A percentile compares a stretch with the other conserved stretches of the same genome.
Evolutionary conservation across 2,888 invertebrate genomes (phyloP).

Genomic region (Scaptomyza polygonia): DNA sequence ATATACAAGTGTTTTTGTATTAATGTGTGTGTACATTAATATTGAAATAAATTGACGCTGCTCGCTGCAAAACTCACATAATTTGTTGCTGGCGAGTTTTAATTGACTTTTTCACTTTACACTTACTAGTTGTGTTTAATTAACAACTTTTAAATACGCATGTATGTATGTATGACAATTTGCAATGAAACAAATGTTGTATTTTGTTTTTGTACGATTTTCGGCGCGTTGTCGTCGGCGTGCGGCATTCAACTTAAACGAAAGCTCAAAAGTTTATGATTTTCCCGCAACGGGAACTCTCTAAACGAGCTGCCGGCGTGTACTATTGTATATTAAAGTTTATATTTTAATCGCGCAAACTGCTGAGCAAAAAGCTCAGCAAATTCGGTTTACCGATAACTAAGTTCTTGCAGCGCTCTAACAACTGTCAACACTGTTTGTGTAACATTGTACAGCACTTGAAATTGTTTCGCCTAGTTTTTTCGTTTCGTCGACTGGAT

Average conservation of each 20-base stretch:
- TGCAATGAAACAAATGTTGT: constrained; percentile 9
- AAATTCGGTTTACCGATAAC: constrained; percentile 22
- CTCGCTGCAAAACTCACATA: constrained; percentile 51
- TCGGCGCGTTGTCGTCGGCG: constrained; percentile 34
- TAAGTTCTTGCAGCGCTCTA: constrained; percentile 1
- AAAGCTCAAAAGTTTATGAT: constrained; percentile 34
- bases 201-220: constrained; percentile 35
- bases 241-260: constrained; percentile 27
- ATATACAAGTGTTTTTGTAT: constrained; percentile 9
- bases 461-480: constrained; percentile 40
- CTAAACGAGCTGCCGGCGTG: constrained; percentile 44
- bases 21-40: constrained; percentile 15
- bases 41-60: constrained; percentile 59
- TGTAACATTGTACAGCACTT: constrained; percentile 51
- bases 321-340: constrained; percentile 42
- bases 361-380: constrained; percentile 34
- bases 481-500: constrained; percentile 28
- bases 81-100: constrained; percentile 21
- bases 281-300: constrained; percentile 20
- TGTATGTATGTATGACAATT: constrained; percentile 5
- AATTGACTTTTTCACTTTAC: constrained; percentile 67
- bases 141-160: constrained; percentile 12
- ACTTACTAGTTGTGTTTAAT: constrained; percentile 27
- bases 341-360: constrained; percentile 18
- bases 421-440: constrained; percentile 21